phyloP scores from a whole-genome alignment of 2,797 vertebrate species.

The Eidolon dupreanum region DNA sequence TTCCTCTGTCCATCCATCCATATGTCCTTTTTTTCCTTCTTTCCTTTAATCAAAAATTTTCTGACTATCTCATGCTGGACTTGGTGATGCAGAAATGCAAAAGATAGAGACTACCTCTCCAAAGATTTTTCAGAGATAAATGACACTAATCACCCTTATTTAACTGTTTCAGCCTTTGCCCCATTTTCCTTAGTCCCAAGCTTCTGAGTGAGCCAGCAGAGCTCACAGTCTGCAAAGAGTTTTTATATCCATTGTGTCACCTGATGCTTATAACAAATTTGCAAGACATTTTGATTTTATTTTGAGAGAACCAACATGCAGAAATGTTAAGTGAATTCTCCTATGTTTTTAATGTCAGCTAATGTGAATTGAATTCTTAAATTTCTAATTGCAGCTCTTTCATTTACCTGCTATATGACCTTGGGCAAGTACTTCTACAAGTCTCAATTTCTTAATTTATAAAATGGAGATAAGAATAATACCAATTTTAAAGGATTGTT shows the following conservation, averaged over 20 bases:
- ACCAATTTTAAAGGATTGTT: not conserved
- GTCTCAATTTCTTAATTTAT: not conserved
- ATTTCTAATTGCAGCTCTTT: not conserved
- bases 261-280: not conserved
- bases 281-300: not conserved
- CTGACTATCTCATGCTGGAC: not conserved
- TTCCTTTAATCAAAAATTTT: not conserved
- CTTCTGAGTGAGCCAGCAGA: not conserved
- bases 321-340: not conserved
- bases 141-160: not conserved
- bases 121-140: not conserved
- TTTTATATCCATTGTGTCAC: too few relatives aligned
- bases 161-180: not conserved
- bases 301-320: not conserved
- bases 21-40: not conserved
- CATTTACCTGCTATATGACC: not conserved
- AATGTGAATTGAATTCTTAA: not conserved
- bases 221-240: not conserved
- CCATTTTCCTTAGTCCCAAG: not conserved
- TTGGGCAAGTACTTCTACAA: not conserved
- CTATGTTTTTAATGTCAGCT: not conserved
- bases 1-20: not conserved
- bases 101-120: not conserved
- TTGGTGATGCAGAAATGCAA: not conserved
- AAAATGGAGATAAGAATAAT: not conserved